These are phyloP conservation scores for Agapetus fuscipes DNA, from an alignment of 2,888 invertebrate genomes.

Conservation along the genomic window DNA sequence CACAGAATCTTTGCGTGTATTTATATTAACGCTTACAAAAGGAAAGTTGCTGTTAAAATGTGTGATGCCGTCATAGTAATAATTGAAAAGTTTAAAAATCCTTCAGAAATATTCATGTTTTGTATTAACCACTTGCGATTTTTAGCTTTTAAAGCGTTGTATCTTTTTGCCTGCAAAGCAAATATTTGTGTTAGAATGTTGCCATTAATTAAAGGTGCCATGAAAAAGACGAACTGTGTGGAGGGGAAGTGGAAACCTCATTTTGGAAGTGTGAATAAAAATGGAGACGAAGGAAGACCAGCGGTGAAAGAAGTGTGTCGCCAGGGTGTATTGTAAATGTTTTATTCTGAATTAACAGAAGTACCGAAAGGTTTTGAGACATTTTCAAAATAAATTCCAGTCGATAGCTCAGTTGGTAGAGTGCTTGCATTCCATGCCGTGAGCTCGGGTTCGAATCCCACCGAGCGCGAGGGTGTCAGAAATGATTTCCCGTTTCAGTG, in stretches of 20 bases:
- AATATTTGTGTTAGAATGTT: slow-evolving; percentile 33
- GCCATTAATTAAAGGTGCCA: slow-evolving; percentile 29
- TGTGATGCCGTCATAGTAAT: slow-evolving; percentile 34
- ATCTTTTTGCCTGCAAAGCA: slow-evolving; percentile 34
- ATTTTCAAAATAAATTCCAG: slow-evolving; percentile 8
- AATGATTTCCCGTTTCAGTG: no score
- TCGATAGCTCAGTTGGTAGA: no score
- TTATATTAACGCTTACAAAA: slow-evolving; percentile 35
- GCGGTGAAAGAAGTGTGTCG: slow-evolving; percentile 34
- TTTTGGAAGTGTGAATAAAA: slow-evolving; percentile 29
- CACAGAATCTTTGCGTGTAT: no score
- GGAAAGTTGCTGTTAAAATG: slow-evolving; percentile 36
- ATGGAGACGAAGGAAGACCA: slow-evolving; percentile 26
- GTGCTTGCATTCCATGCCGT: no score
- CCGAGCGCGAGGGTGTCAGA: no score
- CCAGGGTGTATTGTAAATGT: slow-evolving; percentile 29
- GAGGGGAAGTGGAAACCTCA: slow-evolving; percentile 39
- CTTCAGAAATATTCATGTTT: slow-evolving; percentile 30
- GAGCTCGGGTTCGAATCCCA: no score
- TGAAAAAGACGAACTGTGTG: slow-evolving; percentile 37
- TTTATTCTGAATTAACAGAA: slow-evolving; percentile 6
- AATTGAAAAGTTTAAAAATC: slow-evolving; percentile 30
- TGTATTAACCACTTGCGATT: slow-evolving; percentile 41
- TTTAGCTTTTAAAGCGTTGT: slow-evolving; percentile 36
- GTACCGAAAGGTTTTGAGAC: slow-evolving; percentile 17